Percentiles rank a stretch among this genome's conserved stretches.
These are phyloP conservation scores for Penaeus japonicus DNA, from an alignment of 1,140 invertebrate genomes.

Conservation along the genomic window DNA sequence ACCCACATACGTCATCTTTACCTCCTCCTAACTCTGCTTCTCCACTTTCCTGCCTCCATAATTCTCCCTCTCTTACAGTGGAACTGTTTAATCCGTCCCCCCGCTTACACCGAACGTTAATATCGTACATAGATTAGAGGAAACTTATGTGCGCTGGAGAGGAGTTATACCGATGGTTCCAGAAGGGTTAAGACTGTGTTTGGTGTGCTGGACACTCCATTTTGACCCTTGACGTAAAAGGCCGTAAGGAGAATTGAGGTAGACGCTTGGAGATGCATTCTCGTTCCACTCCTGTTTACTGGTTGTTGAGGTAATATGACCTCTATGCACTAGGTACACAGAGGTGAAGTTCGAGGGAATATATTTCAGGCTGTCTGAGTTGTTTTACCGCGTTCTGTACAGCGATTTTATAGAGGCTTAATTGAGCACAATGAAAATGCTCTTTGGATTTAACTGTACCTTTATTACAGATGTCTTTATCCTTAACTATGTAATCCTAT, in stretches of 20 bases:
- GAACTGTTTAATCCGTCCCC: conserved; percentile 42
- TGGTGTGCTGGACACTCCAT: background rate
- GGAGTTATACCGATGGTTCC: conserved; percentile 16
- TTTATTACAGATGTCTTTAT: too few species aligned
- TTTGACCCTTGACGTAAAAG: background rate
- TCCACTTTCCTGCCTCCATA: conserved; percentile 49
- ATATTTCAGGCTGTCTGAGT: too few species aligned
- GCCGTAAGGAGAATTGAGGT: background rate
- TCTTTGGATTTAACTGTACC: background rate
- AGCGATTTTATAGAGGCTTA: background rate
- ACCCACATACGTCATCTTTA: conserved; percentile 50
- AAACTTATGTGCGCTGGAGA: conserved; percentile 40
- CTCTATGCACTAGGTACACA: too few species aligned
- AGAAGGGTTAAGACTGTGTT: conserved; percentile 24
- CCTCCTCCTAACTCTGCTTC: conserved; percentile 51
- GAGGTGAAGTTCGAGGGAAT: too few species aligned
- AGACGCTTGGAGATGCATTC: background rate
- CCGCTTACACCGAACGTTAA: conserved; percentile 53
- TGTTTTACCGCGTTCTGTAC: too few species aligned
- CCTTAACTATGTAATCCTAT: too few species aligned
- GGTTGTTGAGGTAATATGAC: too few species aligned
- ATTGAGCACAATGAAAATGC: background rate
- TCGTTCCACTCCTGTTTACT: background rate
- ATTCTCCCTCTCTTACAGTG: conserved; percentile 48
- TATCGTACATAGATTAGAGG: conserved; percentile 52